Evolutionary conservation across 2,797 vertebrate genomes (phyloP), one percentile per base, ranked within the genome.

Genomic region (Rhyacichthys aspro): DNA sequence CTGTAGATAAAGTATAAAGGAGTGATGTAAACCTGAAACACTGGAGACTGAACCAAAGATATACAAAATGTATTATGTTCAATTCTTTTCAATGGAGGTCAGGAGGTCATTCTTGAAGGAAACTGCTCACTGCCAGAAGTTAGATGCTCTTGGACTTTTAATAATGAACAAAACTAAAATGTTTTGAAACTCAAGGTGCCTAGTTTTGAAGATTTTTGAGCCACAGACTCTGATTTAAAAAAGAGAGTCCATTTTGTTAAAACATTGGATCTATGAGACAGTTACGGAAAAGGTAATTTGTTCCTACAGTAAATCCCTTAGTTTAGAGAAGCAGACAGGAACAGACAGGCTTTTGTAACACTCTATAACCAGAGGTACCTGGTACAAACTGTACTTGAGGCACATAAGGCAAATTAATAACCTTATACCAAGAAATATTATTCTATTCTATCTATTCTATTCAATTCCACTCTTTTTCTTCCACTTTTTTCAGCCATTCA

Each of bases 41-140:
- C 71, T 72, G 74, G 77, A 79, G 23, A 53, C 63, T 42, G 55
- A 78, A 81, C 79, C 79, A 80, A 83, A 88, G 76, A 83, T 46
- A 43, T 8, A 16, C 39, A 57, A 18, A 17, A 16, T 32, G 45
- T 19, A 11, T 48, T 56, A n/a, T 12, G n/a, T 50, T 16, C 3
- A 37, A 28, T 53, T 7, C 39, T 32, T 61, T 46, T 1, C 12
- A 17, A 14, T 36, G 10, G 0, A 54, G 32, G 17, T 56, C 23
- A 36, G 19, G 0, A 54, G 32, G 17, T 53, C 16, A 36, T 17
- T 33, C 7, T 7, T 18, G 11, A 11, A 17, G 32, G 4, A 41
- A 33, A 7, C 7, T 12, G 10, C 49, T 49, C 14, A 48, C 59
- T 42, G 46, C 46, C 43, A 46, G 12, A 46, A 39, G 10, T 2